Evolutionary conservation across 2,113 vertebrate species (phyloP).

Genomic region (Pao palembangensis): DNA sequence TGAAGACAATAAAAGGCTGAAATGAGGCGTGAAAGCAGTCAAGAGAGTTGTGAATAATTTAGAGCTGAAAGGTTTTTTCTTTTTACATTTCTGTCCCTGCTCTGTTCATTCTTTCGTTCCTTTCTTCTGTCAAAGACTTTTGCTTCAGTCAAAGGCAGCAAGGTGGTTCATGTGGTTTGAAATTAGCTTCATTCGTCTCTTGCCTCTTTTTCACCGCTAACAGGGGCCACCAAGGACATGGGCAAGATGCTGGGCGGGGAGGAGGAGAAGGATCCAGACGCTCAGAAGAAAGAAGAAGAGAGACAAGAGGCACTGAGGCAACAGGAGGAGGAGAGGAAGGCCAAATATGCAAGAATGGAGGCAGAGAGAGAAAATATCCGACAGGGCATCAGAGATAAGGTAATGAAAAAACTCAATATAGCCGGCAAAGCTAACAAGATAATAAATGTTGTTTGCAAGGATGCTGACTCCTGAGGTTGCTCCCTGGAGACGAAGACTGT

Average conservation of each 20-base stretch:
- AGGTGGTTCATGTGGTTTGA: no score
- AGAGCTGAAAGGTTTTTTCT: no score
- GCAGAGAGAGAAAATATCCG: conserved; percentile 87
- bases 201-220: conserved; percentile 1
- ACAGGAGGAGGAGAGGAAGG: conserved; percentile 89
- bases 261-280: conserved; percentile 80
- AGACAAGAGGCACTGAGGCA: conserved; percentile 88
- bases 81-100: no score
- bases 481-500: background rate
- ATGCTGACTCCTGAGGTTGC: background rate
- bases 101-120: no score
- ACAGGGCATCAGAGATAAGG: conserved; percentile 93
- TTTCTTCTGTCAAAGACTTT: no score
- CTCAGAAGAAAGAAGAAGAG: conserved; percentile 89
- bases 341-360: conserved; percentile 90
- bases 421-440: background rate
- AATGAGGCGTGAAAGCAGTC: no score
- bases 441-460: background rate
- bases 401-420: conserved; percentile 33
- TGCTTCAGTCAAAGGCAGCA: no score
- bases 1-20: no score
- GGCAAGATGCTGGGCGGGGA: conserved; percentile 73
- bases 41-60: no score
- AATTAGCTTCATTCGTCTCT: background rate
- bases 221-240: conserved; percentile 83